phyloP scores from a whole-genome alignment of 2,888 invertebrate species.

The Rhagium mordax region DNA sequence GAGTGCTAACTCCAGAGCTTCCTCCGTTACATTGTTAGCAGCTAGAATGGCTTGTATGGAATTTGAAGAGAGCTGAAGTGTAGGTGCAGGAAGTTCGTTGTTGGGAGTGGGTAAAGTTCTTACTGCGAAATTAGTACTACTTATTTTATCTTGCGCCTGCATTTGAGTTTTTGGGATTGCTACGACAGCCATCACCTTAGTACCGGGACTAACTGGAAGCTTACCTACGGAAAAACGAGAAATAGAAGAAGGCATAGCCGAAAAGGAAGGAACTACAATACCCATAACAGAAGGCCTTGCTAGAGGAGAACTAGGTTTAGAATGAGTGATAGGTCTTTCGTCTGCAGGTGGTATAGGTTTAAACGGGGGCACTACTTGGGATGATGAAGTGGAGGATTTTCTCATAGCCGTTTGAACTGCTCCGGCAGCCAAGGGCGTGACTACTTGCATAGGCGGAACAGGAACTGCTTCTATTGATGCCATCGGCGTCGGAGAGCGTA shows the following conservation, averaged over 20 bases:
- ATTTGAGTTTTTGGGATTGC: slow-evolving; percentile 59
- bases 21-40: slow-evolving; percentile 85
- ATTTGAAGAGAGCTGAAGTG: slow-evolving; percentile 56
- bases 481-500: slow-evolving; percentile 47
- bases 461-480: slow-evolving; percentile 41
- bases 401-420: slow-evolving; percentile 41
- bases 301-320: slow-evolving; percentile 35
- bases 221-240: slow-evolving; percentile 71
- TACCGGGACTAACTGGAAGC: slow-evolving; percentile 54
- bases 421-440: slow-evolving; percentile 44
- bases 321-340: slow-evolving; percentile 67
- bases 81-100: slow-evolving; percentile 54
- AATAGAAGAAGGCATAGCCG: slow-evolving; percentile 74
- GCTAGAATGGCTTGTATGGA: slow-evolving; percentile 67
- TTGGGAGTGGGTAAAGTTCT: slow-evolving; percentile 60
- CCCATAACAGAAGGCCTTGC: slow-evolving; percentile 70
- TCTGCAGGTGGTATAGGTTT: slow-evolving; percentile 81
- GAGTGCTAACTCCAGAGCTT: slow-evolving; percentile 82
- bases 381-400: slow-evolving; percentile 59
- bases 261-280: slow-evolving; percentile 72
- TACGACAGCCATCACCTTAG: slow-evolving; percentile 61
- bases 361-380: slow-evolving; percentile 79
- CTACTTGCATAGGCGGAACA: slow-evolving; percentile 41
- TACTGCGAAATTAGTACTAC: slow-evolving; percentile 62
- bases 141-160: slow-evolving; percentile 59